A percentile compares a stretch with the other conserved stretches of the same genome.
Evolutionary conservation across 2,888 invertebrate species (phyloP).

Genomic region (Drosophila mayaguana): DNA sequence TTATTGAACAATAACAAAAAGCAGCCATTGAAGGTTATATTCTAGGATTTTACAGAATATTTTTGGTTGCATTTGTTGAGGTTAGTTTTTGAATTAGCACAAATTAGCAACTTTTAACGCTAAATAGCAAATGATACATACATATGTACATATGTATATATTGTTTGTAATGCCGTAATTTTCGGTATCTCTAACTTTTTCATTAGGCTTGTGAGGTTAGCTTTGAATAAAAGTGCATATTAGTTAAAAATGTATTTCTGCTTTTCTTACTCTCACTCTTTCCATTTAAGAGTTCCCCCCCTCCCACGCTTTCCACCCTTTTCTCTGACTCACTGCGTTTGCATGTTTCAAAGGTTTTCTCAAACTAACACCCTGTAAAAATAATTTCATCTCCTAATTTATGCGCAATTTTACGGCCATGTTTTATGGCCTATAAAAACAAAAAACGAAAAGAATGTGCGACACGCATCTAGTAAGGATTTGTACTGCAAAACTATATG

Average conservation of each 20-base stretch:
- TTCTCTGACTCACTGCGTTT: constrained; percentile 16
- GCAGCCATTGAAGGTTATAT: constrained; percentile 3
- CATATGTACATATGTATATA: too few relatives aligned
- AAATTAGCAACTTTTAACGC: background rate
- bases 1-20: constrained; percentile 12
- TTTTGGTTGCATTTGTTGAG: background rate
- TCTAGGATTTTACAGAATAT: background rate
- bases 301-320: too few relatives aligned
- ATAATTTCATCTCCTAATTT: constrained; percentile 18
- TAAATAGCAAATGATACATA: background rate
- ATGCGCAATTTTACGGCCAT: constrained; percentile 25
- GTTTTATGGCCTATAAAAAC: constrained; percentile 38
- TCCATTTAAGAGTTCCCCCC: background rate
- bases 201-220: background rate
- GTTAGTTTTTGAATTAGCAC: background rate
- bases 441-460: constrained; percentile 19
- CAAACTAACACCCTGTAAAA: constrained; percentile 32
- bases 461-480: constrained; percentile 29
- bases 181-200: background rate
- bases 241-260: background rate
- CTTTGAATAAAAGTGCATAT: background rate
- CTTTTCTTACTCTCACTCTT: background rate
- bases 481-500: constrained; percentile 16
- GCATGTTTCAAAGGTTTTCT: constrained; percentile 15
- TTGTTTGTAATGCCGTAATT: too few relatives aligned